Percentiles rank a stretch among this genome's conserved stretches.
Conservation (phyloP, 1,140 invertebrate genomes). For the Fopius arisanus region DNA sequence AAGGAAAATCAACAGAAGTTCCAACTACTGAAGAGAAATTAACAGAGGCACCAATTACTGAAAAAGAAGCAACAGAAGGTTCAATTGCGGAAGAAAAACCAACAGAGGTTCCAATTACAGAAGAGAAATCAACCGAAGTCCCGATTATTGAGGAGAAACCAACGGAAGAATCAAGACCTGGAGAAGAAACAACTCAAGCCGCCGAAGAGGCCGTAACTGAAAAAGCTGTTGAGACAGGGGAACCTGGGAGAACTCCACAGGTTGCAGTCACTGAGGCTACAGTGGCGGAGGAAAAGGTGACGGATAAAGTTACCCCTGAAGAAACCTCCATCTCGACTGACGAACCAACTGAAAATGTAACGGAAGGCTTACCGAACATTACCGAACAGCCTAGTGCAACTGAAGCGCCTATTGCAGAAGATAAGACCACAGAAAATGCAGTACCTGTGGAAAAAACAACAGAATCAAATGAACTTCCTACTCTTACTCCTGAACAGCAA, state of each 20-base stretch:
- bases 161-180: not conserved
- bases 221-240: slow-evolving; percentile 19
- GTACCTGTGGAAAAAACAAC: not conserved
- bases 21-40: slow-evolving; percentile 30
- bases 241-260: slow-evolving; percentile 9
- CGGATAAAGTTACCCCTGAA: slow-evolving; percentile 32
- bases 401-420: slow-evolving; percentile 31
- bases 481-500: slow-evolving; percentile 3
- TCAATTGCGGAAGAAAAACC: slow-evolving; percentile 20
- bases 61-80: slow-evolving; percentile 27
- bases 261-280: slow-evolving; percentile 27
- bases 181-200: slow-evolving; percentile 6
- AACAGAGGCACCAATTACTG: slow-evolving; percentile 31
- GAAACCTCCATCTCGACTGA: slow-evolving; percentile 5
- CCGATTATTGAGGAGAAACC: slow-evolving; percentile 28
- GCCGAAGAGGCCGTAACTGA: slow-evolving; percentile 36
- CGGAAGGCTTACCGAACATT: slow-evolving; percentile 32
- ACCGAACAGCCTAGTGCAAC: not conserved
- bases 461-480: slow-evolving; percentile 18
- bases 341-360: slow-evolving; percentile 7
- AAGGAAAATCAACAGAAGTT: slow-evolving; percentile 35
- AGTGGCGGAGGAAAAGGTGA: not conserved
- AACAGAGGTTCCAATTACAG: slow-evolving; percentile 24
- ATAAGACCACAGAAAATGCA: slow-evolving; percentile 2
- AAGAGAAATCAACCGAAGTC: slow-evolving; percentile 18